These are phyloP conservation scores for Dasypus novemcinctus DNA, from an alignment of 2,113 vertebrate genomes.

Conservation along the genomic window DNA sequence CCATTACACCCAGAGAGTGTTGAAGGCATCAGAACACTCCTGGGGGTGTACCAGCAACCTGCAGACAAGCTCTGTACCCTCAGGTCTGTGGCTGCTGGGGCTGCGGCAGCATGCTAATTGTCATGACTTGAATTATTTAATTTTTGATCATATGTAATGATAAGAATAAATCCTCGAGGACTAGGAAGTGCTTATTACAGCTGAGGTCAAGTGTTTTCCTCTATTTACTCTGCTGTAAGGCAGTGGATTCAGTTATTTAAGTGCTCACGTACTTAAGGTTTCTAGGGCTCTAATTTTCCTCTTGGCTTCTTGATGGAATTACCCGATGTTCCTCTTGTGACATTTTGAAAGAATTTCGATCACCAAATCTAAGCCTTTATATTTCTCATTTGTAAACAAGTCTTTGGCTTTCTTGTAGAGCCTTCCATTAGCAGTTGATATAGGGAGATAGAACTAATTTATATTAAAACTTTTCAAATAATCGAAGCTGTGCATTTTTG, in stretches of 20 bases:
- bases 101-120: not conserved
- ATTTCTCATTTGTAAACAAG: not conserved
- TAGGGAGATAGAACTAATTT: not conserved
- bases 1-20: not conserved
- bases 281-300: not conserved
- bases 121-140: not conserved
- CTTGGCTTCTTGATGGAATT: not conserved
- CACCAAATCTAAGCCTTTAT: not conserved
- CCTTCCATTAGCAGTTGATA: not conserved
- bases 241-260: not conserved
- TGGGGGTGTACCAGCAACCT: fast-evolving
- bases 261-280: not conserved
- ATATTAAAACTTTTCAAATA: not conserved
- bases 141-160: not conserved
- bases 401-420: not conserved
- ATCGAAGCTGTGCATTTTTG: not conserved
- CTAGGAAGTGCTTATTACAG: not conserved
- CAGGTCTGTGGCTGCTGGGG: not conserved
- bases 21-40: not conserved
- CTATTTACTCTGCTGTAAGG: not conserved
- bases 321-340: not conserved
- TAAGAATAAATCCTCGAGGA: not conserved
- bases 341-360: not conserved
- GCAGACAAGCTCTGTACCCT: not conserved
- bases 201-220: not conserved